Conservation (phyloP, 2,797 vertebrate species). For the Alfaro cultratus region DNA sequence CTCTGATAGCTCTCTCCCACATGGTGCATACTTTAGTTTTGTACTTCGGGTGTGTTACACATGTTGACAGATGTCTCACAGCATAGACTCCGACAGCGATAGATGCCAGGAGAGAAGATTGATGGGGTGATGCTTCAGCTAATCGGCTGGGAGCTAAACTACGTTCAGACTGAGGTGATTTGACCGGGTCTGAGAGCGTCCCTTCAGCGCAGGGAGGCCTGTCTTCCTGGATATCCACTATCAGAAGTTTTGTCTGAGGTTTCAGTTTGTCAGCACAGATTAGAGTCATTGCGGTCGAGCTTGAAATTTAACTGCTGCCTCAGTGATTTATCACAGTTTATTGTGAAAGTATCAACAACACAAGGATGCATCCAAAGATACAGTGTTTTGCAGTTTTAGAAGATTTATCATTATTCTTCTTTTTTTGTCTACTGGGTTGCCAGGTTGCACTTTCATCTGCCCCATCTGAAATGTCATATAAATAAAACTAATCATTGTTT, state of each 20-base stretch:
- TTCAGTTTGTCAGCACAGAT: slow-evolving; percentile 61
- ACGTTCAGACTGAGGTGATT: slow-evolving; percentile 63
- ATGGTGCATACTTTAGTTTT: slow-evolving; percentile 59
- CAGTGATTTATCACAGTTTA: slow-evolving; percentile 46
- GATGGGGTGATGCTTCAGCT: slow-evolving; percentile 63
- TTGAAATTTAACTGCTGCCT: slow-evolving; percentile 46
- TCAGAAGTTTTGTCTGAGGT: slow-evolving; percentile 36
- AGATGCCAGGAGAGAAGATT: slow-evolving; percentile 63
- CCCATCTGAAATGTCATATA: background rate
- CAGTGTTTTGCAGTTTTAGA: slow-evolving; percentile 3
- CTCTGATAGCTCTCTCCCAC: slow-evolving; percentile 66
- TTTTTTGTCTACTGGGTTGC: background rate
- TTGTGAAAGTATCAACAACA: slow-evolving; percentile 22
- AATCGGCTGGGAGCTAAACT: slow-evolving; percentile 60
- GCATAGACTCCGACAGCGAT: slow-evolving; percentile 63
- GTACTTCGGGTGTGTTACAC: slow-evolving; percentile 67
- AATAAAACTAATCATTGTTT: background rate
- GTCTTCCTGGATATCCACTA: slow-evolving; percentile 28
- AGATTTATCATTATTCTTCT: background rate
- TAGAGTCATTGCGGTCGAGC: slow-evolving; percentile 47
- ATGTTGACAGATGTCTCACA: slow-evolving; percentile 79
- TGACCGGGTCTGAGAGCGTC: slow-evolving; percentile 48
- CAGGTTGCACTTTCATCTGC: background rate
- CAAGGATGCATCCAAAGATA: slow-evolving; percentile 13
- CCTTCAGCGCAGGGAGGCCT: slow-evolving; percentile 42